Evolutionary conservation across 2,113 vertebrate genomes (phyloP), one percentile per base, ranked within the genome.

Genomic region (Ellobius talpinus): DNA sequence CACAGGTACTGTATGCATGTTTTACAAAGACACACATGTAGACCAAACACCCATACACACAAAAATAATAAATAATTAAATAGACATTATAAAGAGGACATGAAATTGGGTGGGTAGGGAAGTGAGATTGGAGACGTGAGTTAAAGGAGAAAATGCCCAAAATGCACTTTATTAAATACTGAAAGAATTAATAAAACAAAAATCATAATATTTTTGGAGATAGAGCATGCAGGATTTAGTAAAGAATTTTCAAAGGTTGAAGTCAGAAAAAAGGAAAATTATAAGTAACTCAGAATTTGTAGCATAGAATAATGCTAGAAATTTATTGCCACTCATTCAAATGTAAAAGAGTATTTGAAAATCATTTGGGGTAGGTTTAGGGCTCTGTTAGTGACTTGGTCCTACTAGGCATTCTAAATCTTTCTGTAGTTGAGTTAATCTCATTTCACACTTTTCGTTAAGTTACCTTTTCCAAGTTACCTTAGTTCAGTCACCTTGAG

Each of bases 181-280:
- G 19, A 81, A 58, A 58, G 52, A 81, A n/a, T 24, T 55, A 33
- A 24, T n/a, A 70, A 13, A 39, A 55, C 3, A 39, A 72, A 12
- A 52, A 24, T 11, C 21, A 63, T 81, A 31, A 52, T 63, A 39
- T 79, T 65, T 81, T 77, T 77, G 21, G 42, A 76, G 6, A 33
- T 4, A 87, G 14, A 95, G 6, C 23, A 66, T 47, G 45, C 3
- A 87, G n/a, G 2, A 79, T 16, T 66, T 90, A 52, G 5, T 58
- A 33, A 95, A 50, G 39, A 78, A 66, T 39, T 68, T 50, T 52
- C 11, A 21, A 29, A 7, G 29, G 24, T 55, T 0, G 23, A 58
- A 50, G 33, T 88, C 21, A 92, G 23, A 93, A 50, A 88, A 88
- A 77, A 58, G n/a, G 24, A 89, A 68, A 87, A 78, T 78, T 70